phyloP scores from a whole-genome alignment of 2,888 invertebrate genomes.

The Scaptomyza caliginosa region DNA sequence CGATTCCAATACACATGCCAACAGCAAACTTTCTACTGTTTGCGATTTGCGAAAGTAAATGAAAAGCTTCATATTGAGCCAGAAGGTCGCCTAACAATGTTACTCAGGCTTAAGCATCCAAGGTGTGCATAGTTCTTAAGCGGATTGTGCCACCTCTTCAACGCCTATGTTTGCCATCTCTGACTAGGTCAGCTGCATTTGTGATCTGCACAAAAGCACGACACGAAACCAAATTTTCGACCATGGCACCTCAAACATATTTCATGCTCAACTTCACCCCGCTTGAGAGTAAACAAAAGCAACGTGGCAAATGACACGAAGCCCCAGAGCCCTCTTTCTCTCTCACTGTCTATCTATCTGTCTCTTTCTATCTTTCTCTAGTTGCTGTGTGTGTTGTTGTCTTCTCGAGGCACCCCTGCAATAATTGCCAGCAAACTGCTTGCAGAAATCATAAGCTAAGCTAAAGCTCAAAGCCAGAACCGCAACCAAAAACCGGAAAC shows the following conservation, averaged over 20 bases:
- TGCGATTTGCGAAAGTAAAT: slow-evolving; percentile 35
- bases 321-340: slow-evolving; percentile 36
- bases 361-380: neutral
- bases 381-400: neutral
- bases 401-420: slow-evolving; percentile 1
- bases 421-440: slow-evolving; percentile 65
- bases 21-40: neutral
- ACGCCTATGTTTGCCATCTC: neutral
- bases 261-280: slow-evolving; percentile 60
- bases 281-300: slow-evolving; percentile 46
- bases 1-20: slow-evolving; percentile 4
- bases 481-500: slow-evolving; percentile 28
- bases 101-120: slow-evolving; percentile 13
- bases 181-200: slow-evolving; percentile 5
- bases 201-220: slow-evolving; percentile 15
- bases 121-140: slow-evolving; percentile 43
- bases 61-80: slow-evolving; percentile 43
- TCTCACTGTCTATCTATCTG: neutral
- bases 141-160: slow-evolving; percentile 19
- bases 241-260: slow-evolving; percentile 55
- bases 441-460: slow-evolving; percentile 53
- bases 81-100: slow-evolving; percentile 28
- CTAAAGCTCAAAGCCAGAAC: slow-evolving; percentile 22
- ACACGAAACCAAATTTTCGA: slow-evolving; percentile 8
- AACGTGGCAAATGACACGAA: slow-evolving; percentile 52